Conservation (phyloP, 2,797 vertebrate species). For the Phalanger gymnotis region DNA sequence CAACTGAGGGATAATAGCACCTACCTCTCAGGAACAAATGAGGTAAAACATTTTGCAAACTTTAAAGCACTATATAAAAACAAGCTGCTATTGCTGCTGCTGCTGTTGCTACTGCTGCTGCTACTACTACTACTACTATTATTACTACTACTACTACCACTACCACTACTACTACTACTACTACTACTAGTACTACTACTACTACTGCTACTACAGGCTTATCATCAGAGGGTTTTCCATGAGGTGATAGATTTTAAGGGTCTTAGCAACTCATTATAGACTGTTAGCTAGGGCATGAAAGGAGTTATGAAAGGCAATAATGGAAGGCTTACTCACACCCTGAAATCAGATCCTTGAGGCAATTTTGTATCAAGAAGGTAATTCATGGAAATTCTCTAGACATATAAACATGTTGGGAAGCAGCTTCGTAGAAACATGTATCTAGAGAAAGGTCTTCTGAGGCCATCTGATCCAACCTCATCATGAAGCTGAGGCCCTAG, state of each 20-base stretch:
- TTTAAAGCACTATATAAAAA: neutral
- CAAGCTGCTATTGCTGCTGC: neutral
- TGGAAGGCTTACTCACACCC: neutral
- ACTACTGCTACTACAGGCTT: neutral
- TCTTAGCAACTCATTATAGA: neutral
- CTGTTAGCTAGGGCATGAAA: neutral
- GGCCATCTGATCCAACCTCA: neutral
- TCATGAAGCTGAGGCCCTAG: neutral
- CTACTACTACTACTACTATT: too few species aligned
- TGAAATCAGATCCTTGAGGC: neutral
- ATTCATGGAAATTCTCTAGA: neutral
- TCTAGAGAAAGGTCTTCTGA: neutral
- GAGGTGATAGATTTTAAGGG: neutral
- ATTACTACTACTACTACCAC: too few species aligned
- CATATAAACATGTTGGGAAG: neutral
- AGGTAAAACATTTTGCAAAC: neutral
- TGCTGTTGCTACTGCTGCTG: too few species aligned
- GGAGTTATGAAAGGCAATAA: neutral
- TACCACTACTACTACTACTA: too few species aligned
- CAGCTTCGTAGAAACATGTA: neutral
- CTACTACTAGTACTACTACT: too few species aligned
- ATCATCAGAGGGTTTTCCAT: neutral
- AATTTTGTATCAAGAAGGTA: neutral
- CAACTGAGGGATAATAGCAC: neutral
- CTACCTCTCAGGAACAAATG: neutral